phyloP scores from a whole-genome alignment of 2,888 invertebrate genomes.

The Drosophila paranaensis region DNA sequence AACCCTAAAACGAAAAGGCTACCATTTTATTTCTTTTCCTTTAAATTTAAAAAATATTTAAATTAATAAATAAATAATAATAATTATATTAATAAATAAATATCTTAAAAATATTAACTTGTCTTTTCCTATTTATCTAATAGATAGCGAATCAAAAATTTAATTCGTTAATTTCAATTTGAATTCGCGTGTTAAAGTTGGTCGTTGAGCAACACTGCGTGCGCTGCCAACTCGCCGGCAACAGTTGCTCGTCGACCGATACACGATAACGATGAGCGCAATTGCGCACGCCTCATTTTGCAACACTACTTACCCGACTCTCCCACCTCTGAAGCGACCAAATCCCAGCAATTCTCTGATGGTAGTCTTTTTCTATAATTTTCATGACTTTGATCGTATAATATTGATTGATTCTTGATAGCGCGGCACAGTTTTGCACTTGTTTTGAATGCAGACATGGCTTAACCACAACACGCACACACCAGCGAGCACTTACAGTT shows the following conservation, averaged over 20 bases:
- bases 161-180: background rate
- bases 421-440: slow-evolving; percentile 67
- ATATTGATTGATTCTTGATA: slow-evolving; percentile 54
- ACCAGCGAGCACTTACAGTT: slow-evolving; percentile 20
- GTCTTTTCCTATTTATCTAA: rapidly evolving
- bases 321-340: slow-evolving; percentile 54
- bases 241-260: slow-evolving; percentile 4
- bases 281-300: slow-evolving; percentile 54
- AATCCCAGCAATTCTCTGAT: slow-evolving; percentile 67
- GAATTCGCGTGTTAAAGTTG: slow-evolving; percentile 3
- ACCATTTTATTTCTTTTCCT: too few species aligned
- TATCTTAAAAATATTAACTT: too few species aligned
- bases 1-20: too few species aligned
- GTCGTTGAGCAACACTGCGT: slow-evolving; percentile 3
- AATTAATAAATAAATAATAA: too few species aligned
- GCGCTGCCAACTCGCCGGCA: slow-evolving; percentile 41
- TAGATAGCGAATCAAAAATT: background rate
- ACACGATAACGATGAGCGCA: slow-evolving; percentile 53
- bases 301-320: slow-evolving; percentile 71
- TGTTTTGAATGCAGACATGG: slow-evolving; percentile 27
- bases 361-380: slow-evolving; percentile 57
- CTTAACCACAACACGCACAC: slow-evolving; percentile 22
- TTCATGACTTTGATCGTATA: slow-evolving; percentile 70
- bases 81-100: too few species aligned
- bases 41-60: too few species aligned